Evolutionary conservation across 2,797 vertebrate genomes (phyloP).

Genomic region (Chanos chanos): DNA sequence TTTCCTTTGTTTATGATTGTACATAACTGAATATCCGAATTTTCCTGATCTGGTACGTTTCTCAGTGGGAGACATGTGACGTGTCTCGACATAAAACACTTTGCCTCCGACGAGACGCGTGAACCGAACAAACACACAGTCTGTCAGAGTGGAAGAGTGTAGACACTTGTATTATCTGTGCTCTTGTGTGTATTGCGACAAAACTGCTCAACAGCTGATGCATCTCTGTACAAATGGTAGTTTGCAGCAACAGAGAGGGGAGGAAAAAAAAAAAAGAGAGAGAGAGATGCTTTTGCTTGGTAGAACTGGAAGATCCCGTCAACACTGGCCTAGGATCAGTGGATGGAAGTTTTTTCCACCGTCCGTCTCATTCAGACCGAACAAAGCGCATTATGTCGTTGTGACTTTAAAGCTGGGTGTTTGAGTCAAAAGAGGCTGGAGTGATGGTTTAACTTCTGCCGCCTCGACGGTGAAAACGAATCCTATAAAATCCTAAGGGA

Average conservation of each 20-base stretch:
- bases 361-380: constrained; percentile 20
- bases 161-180: constrained; percentile 17
- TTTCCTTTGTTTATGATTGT: too few species aligned
- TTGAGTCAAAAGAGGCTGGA: background rate
- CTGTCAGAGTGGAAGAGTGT: constrained; percentile 17
- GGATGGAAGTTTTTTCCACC: constrained; percentile 11
- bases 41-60: background rate
- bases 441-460: too few species aligned
- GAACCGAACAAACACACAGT: constrained; percentile 20
- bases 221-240: too few species aligned
- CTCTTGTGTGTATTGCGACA: constrained; percentile 10
- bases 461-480: too few species aligned
- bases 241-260: too few species aligned
- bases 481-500: too few species aligned
- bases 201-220: background rate
- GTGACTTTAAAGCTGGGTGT: background rate
- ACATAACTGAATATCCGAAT: too few species aligned
- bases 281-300: constrained; percentile 12
- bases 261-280: background rate
- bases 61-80: constrained; percentile 8
- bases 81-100: constrained; percentile 20
- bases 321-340: constrained; percentile 17
- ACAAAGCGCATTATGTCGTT: background rate
- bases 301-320: constrained; percentile 36
- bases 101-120: constrained; percentile 11